Evolutionary conservation across 1,140 invertebrate genomes (phyloP).

Genomic region (Scaptodrosophila lebanonensis): DNA sequence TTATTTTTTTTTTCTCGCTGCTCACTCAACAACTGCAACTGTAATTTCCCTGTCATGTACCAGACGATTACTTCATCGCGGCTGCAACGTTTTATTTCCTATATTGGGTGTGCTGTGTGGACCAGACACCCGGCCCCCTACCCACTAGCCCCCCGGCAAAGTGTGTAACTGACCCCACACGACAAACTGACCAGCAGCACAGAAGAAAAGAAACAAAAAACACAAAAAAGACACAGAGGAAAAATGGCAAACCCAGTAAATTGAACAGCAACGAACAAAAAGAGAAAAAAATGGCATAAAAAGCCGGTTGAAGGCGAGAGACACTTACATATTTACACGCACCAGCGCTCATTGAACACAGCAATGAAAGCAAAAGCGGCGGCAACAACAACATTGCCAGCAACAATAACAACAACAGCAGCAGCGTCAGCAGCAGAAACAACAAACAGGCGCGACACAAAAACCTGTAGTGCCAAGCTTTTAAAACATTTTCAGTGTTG

Average conservation of each 20-base stretch:
- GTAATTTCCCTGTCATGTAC: conserved; percentile 35
- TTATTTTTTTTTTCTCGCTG: conserved; percentile 20
- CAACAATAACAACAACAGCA: conserved; percentile 15
- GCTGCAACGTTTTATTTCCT: conserved; percentile 64
- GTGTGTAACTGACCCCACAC: conserved; percentile 20
- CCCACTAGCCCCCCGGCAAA: too few relatives aligned
- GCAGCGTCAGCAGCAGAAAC: conserved; percentile 38
- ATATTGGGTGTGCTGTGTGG: conserved; percentile 31
- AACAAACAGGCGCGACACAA: conserved; percentile 48
- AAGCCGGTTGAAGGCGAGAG: conserved; percentile 67
- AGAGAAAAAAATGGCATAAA: conserved; percentile 50
- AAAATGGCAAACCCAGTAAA: too few relatives aligned
- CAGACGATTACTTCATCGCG: conserved; percentile 52
- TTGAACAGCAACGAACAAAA: too few relatives aligned
- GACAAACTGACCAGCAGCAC: conserved; percentile 53
- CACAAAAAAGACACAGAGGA: conserved; percentile 15
- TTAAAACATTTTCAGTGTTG: conserved; percentile 64
- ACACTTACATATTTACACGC: conserved; percentile 74
- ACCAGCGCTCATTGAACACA: conserved; percentile 72
- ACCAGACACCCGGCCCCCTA: conserved; percentile 11
- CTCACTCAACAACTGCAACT: conserved; percentile 34
- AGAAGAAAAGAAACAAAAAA: conserved; percentile 16
- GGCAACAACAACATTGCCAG: conserved; percentile 14
- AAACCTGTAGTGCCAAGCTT: conserved; percentile 60
- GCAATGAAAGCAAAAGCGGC: conserved; percentile 25